Evolutionary conservation across 2,797 vertebrate genomes (phyloP).

Genomic region (Onychomys torridus): DNA sequence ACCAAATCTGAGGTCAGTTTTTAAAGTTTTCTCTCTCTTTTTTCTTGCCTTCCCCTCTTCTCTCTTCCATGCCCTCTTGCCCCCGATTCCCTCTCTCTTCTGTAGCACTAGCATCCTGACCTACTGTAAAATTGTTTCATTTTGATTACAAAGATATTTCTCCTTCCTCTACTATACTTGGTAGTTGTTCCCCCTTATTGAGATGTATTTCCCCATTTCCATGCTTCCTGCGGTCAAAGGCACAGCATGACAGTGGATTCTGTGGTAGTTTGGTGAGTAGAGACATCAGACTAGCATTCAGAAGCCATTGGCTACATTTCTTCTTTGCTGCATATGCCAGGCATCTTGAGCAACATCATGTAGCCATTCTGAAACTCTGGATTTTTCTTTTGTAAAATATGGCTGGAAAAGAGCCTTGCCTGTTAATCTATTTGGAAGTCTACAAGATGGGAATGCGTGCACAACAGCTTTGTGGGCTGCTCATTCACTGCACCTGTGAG

Average conservation of each 20-base stretch:
- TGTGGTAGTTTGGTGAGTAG: not conserved
- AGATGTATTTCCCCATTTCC: not conserved
- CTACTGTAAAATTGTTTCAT: not conserved
- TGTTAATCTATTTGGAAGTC: not conserved
- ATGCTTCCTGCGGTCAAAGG: not conserved
- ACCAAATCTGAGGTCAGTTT: not conserved
- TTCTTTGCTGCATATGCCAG: not conserved
- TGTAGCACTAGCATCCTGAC: not conserved
- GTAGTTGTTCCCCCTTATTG: not conserved
- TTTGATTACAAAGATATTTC: not conserved
- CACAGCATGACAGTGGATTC: not conserved
- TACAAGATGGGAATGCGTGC: not conserved
- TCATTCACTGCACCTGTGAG: not conserved
- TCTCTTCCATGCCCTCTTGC: not conserved
- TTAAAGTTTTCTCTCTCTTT: not conserved
- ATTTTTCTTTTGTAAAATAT: not conserved
- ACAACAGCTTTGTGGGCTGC: not conserved
- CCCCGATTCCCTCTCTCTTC: not conserved
- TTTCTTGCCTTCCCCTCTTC: too few species aligned
- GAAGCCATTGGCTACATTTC: not conserved
- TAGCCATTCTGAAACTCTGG: not conserved
- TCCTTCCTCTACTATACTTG: fast-evolving
- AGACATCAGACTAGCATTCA: not conserved
- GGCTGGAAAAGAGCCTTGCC: not conserved
- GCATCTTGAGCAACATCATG: not conserved